Evolutionary conservation across 2,797 vertebrate genomes (phyloP).

Genomic region (Ambastaia sidthimunki): DNA sequence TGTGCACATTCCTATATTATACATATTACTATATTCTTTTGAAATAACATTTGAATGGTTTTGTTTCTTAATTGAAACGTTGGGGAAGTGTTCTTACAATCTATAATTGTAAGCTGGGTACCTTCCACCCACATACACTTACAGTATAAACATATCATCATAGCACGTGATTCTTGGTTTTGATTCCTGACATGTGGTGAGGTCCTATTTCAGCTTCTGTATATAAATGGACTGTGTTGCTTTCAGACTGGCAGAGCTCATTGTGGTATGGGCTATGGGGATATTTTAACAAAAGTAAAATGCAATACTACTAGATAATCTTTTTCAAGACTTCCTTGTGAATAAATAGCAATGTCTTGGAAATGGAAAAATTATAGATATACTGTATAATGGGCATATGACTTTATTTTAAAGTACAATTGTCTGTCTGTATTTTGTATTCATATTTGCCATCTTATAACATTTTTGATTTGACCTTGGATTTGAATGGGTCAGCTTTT

Average conservation of each 20-base stretch:
- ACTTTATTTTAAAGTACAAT: constrained; percentile 30
- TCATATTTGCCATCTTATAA: constrained; percentile 27
- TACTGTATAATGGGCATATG: not conserved
- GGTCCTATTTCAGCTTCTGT: not conserved
- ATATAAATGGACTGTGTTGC: not conserved
- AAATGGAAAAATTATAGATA: constrained; percentile 26
- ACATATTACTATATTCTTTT: too few relatives aligned
- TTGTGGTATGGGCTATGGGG: not conserved
- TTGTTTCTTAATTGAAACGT: too few relatives aligned
- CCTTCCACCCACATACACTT: not conserved
- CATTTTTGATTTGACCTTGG: constrained; percentile 41
- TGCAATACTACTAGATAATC: not conserved
- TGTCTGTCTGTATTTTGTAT: constrained; percentile 13
- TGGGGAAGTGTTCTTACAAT: too few relatives aligned
- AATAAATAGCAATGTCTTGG: constrained; percentile 12
- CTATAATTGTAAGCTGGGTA: too few relatives aligned
- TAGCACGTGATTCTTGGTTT: not conserved
- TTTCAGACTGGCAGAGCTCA: not conserved
- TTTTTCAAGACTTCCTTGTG: not conserved
- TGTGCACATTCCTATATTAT: too few relatives aligned
- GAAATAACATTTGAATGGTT: too few relatives aligned
- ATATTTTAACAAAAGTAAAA: not conserved
- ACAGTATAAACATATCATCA: not conserved
- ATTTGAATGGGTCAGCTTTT: constrained; percentile 13
- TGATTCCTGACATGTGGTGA: not conserved